Base-by-base conservation (phyloP, 2,888 invertebrate genomes). In the Cataglyphis altisquamis region DNA sequence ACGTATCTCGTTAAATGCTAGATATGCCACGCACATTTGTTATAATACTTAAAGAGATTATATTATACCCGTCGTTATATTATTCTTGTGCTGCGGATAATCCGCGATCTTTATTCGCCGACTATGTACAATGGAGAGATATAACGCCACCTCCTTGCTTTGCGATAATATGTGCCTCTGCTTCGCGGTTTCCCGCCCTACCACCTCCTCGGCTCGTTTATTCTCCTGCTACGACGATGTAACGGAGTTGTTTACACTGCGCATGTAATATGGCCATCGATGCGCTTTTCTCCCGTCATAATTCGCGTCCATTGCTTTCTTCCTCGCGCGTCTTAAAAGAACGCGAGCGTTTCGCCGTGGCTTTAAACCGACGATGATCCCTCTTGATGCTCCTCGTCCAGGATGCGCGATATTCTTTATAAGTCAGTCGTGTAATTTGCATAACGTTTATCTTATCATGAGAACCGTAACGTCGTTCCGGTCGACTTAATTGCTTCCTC, bases 231-330 rank as follows among this genome's bases (percentile, higher is more conserved):
- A 92, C 86, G 84, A 90, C 91, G 94, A 93, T 94, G 94, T 94
- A 94, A 94, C 94, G 93, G 94, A 94, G 94, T 94, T 94, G 94
- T 94, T 94, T 94, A 94, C 94, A 94, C 94, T 94, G 94, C 94
- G 94, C 94, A 94, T 94, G 94, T 94, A 94, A 94, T 92, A 92
- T 94, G 91, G 90, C 91, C 48, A 88, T 84, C 84, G 88, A 89
- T 84, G 85, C 86, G 83, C 64, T 82, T 68, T 63, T 78, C 39
- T 32, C 25, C 64, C 32, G 39, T 32, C 29, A 21, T 32, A 77
- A 77, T 60, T 70, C 57, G 21, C 32, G 41, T 45, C 36, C 12
- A 10, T 10, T 18, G 12, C 3, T 55, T 21, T 15, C 29, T 29
- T 1, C 39, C 63, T 48, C 67, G 52, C 25, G 18, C 67, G 25